Evolutionary conservation across 2,113 vertebrate species (phyloP), one percentile per base, ranked within the genome.

Genomic region (Pithys albifrons): DNA sequence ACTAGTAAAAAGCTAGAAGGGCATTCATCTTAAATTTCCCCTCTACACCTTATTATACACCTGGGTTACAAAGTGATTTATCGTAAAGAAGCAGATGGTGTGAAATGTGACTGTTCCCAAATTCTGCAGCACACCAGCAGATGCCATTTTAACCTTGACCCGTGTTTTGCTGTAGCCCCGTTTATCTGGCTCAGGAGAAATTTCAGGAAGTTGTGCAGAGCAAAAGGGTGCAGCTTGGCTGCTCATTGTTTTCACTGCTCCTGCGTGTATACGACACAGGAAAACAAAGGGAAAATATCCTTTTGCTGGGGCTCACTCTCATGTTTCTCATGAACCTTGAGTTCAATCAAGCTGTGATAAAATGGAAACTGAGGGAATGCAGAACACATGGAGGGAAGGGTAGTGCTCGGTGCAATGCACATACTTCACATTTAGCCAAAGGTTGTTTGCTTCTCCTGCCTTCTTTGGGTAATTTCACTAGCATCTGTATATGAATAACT

Each of bases 191-290:
- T 76, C 4, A 3, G 69, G 86, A 91, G 52, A 91, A 88, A 85
- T 83, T 69, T 88, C 88, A 90, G 90, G 92, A 86, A 88, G 73
- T 54, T 2, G 19, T 72, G 84, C 73, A 28, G 33, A 71, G 74
- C 39, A 25, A 52, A 83, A 90, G 72, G 71, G 59, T 83, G 29
- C 90, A 94, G 90, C 78, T 73, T 83, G 82, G 51, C 74, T 90
- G 80, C 59, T 79, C 62, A 70, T 85, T 93, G 90, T 95, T 79
- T 83, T 70, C 64, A 55, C 59, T 90, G 69, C 82, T 95, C 29
- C 69, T 91, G 22, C n/a, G 77, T 14, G 5, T 65, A 23, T 13
- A 35, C 0, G 0, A 45, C 4, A 14, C 72, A 71, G 90, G 85
- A 94, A 88, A 94, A 57, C 55, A 41, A 76, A 20, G 16, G 43